Base-by-base conservation (phyloP, 2,888 invertebrate species). In the Polyommatus iphigenia region DNA sequence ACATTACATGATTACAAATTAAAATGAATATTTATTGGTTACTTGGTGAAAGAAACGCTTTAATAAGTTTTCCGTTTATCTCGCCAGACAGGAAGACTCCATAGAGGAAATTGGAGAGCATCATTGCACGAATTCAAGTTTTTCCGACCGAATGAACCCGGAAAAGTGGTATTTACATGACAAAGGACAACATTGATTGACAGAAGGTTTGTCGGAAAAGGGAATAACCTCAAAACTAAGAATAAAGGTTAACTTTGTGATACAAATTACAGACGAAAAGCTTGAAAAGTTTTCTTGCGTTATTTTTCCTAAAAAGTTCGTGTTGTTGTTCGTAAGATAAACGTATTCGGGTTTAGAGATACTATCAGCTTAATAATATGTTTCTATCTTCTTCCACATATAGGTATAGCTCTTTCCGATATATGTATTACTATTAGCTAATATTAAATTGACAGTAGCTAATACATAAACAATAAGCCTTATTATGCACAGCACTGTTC, bases 161-260 rank as follows among this genome's bases (percentile, higher is more conserved):
- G 46, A 50, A 46, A 15, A 24, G 46, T 62, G 13, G 24, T 24
- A 15, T 50, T 73, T 24, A 24, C 73, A 73, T 73, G 50, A 46
- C 73, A 73, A 73, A 73, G 50, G 73, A 73, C 15, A 20, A 46
- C 10, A 13, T 46, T 46, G 73, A 73, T 72, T 73, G 41, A 73
- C 20, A 46, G 32, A 71, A 71, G 50, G 73, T 24, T 24, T 13
- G 24, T 13, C 24, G 5, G 62, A 24, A 62, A 59, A 62, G 20
- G 8, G 20, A 62, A 59, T 59, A 59, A 59, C 59, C 62, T 13
- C 10, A 62, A 24, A 24, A 62, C 62, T 62, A 62, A 24, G 24
- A 24, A 62, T 62, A 62, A 62, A 24, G 13, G 24, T 24, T 24
- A 3, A 24, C 62, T 59, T 20, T 62, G 62, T 62, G 24, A 62